These are phyloP conservation scores for Nipponacmea schrenckii DNA, from an alignment of 2,888 invertebrate genomes.

Conservation along the genomic window DNA sequence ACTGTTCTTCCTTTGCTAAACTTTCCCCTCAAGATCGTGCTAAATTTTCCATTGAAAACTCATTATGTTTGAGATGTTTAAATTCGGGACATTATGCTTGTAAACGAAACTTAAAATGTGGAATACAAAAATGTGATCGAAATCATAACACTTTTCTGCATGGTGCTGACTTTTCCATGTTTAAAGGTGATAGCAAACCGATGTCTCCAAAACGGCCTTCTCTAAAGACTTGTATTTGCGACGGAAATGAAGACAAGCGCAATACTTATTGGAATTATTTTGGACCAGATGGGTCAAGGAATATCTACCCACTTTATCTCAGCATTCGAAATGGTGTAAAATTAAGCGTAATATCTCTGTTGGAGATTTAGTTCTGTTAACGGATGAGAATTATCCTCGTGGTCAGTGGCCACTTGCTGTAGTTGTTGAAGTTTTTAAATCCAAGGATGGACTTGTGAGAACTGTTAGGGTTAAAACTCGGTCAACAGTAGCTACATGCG, in stretches of 20 bases:
- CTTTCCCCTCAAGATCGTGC: neutral
- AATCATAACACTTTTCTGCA: neutral
- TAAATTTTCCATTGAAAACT: neutral
- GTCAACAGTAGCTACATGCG: neutral
- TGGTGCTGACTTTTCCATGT: neutral
- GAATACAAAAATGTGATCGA: neutral
- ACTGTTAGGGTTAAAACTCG: neutral
- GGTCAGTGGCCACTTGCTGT: neutral
- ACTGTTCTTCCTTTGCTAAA: neutral
- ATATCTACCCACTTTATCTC: neutral
- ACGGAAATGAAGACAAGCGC: neutral
- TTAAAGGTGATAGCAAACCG: no score
- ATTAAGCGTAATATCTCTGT: neutral
- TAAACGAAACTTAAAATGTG: neutral
- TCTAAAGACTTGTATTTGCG: neutral
- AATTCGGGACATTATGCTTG: neutral
- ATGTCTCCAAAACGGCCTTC: no score
- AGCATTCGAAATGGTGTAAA: neutral
- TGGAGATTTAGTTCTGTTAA: neutral
- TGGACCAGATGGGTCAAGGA: neutral
- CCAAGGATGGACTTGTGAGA: neutral
- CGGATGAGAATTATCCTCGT: neutral
- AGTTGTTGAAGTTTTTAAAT: neutral
- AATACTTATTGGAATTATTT: neutral
- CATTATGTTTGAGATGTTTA: neutral